Evolutionary conservation across 1,140 invertebrate species (phyloP).

Genomic region (Meloidogyne floridensis): DNA sequence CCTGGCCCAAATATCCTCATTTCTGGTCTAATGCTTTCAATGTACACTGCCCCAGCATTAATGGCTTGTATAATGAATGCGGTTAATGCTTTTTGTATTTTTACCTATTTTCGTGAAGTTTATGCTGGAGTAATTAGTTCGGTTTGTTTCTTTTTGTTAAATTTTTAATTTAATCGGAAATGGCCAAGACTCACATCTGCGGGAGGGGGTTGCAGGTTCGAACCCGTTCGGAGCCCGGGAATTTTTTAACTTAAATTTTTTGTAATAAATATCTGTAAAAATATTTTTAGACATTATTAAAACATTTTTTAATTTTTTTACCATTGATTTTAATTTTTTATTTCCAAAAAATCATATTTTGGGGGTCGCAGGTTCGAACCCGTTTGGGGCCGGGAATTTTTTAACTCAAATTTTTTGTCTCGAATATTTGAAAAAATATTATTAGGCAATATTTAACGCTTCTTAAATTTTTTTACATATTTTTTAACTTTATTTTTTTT

Average conservation of each 20-base stretch:
- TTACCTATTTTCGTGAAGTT: conserved; percentile 38
- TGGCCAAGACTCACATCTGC: too few relatives aligned
- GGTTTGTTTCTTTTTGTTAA: not conserved
- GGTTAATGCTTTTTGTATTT: conserved; percentile 36
- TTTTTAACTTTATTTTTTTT: not conserved
- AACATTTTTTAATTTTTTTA: not conserved
- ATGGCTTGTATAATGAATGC: conserved; percentile 44
- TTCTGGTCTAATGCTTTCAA: conserved; percentile 24
- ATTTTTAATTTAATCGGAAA: too few relatives aligned
- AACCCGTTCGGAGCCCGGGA: not conserved
- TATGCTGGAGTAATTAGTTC: conserved; percentile 33
- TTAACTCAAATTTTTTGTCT: not conserved
- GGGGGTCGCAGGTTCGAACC: not conserved
- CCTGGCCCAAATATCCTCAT: conserved; percentile 19
- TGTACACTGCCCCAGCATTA: conserved; percentile 45
- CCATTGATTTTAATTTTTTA: too few relatives aligned
- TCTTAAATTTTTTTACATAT: conserved; percentile 7
- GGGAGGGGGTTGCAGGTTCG: not conserved
- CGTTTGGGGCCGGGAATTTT: not conserved
- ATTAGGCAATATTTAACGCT: not conserved
- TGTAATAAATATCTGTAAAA: not conserved
- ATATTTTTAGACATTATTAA: not conserved
- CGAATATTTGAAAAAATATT: not conserved
- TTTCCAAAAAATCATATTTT: not conserved
- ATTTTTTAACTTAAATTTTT: not conserved